Conservation (phyloP, 2,797 vertebrate genomes). For the Phalanger gymnotis region DNA sequence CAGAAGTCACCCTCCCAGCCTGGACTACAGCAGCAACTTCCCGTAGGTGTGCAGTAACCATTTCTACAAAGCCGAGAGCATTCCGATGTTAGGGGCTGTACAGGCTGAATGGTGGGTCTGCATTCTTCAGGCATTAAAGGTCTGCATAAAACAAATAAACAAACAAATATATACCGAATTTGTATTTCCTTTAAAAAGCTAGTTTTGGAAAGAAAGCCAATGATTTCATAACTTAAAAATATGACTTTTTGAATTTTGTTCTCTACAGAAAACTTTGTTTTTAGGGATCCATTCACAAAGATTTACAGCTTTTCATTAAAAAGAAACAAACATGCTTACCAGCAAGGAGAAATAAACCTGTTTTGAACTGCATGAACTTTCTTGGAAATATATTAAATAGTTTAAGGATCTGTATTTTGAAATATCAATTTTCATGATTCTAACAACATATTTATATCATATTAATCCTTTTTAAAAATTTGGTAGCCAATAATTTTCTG, state of each 20-base stretch:
- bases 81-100: slow-evolving; percentile 92
- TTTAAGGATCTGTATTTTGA: neutral
- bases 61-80: slow-evolving; percentile 97
- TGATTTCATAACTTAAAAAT: neutral
- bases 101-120: slow-evolving; percentile 89
- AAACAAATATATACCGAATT: slow-evolving; percentile 27
- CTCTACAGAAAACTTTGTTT: slow-evolving; percentile 42
- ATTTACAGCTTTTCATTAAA: neutral
- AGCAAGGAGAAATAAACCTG: slow-evolving; percentile 4
- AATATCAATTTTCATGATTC: slow-evolving; percentile 24
- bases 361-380: neutral
- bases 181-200: slow-evolving; percentile 44
- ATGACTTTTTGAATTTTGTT: neutral
- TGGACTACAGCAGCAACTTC: slow-evolving; percentile 95
- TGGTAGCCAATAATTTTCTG: neutral
- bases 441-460: neutral
- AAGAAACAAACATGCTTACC: neutral
- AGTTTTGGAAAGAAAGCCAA: neutral
- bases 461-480: neutral
- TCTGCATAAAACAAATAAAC: slow-evolving; percentile 82
- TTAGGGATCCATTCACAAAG: slow-evolving; percentile 13
- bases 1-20: slow-evolving; percentile 99
- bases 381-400: neutral
- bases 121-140: slow-evolving; percentile 95
- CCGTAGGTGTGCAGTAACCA: slow-evolving; percentile 95